A percentile compares a stretch with the other conserved stretches of the same genome.
These are phyloP conservation scores for Andrena bicolor DNA, from an alignment of 2,888 invertebrate genomes.

Conservation along the genomic window DNA sequence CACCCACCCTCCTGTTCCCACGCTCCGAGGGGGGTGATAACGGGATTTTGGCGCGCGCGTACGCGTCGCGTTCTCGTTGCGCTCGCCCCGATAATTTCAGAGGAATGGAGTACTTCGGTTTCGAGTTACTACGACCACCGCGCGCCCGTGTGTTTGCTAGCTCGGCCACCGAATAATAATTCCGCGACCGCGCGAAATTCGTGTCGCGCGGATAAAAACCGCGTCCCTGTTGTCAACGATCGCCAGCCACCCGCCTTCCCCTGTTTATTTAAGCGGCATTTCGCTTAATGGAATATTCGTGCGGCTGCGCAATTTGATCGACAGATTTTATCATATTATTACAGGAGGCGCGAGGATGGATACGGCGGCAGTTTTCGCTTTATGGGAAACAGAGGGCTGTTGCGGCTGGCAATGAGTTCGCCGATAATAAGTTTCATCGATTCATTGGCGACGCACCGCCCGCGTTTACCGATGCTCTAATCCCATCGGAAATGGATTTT, in stretches of 20 bases:
- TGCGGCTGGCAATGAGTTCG: slow-evolving; percentile 20
- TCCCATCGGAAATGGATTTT: slow-evolving; percentile 32
- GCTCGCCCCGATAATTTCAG: slow-evolving; percentile 28
- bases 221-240: neutral
- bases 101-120: slow-evolving; percentile 61
- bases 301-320: slow-evolving; percentile 30
- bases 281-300: slow-evolving; percentile 40
- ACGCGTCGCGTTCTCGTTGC: too few relatives aligned
- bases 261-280: slow-evolving; percentile 35
- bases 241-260: neutral
- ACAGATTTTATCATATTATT: slow-evolving; percentile 47
- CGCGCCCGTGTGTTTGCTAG: slow-evolving; percentile 34
- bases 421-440: slow-evolving; percentile 43
- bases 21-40: too few relatives aligned
- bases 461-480: slow-evolving; percentile 23
- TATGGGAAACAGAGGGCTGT: neutral
- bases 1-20: too few relatives aligned
- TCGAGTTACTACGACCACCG: slow-evolving; percentile 51
- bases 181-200: slow-evolving; percentile 6
- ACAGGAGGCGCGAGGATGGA: slow-evolving; percentile 9
- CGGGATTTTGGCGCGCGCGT: too few relatives aligned
- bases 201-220: slow-evolving; percentile 27
- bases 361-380: slow-evolving; percentile 17
- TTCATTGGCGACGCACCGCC: slow-evolving; percentile 1
- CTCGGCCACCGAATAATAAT: slow-evolving; percentile 44